These are phyloP conservation scores for Avahi laniger DNA, from an alignment of 2,797 vertebrate genomes.

Conservation along the genomic window DNA sequence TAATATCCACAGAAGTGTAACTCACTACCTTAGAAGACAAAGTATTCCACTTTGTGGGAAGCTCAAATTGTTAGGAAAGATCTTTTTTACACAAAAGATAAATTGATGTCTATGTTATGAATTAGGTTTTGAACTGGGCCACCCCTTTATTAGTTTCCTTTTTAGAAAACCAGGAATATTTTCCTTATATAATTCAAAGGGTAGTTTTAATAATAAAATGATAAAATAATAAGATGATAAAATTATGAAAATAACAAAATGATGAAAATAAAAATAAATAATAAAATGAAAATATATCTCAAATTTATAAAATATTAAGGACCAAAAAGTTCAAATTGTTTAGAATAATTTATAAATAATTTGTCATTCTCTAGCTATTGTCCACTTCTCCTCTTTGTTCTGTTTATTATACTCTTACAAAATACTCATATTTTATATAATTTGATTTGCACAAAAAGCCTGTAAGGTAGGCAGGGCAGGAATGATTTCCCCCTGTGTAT, in stretches of 20 bases:
- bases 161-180: slow-evolving; percentile 28
- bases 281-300: background rate
- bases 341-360: slow-evolving; percentile 2
- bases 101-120: background rate
- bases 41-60: slow-evolving; percentile 24
- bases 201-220: slow-evolving; percentile 3
- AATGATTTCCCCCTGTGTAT: background rate
- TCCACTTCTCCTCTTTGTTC: background rate
- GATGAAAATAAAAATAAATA: background rate
- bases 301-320: background rate
- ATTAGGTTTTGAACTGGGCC: slow-evolving; percentile 1
- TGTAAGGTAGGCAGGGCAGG: background rate
- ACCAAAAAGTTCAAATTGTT: background rate
- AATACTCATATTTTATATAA: background rate
- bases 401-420: background rate
- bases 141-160: background rate
- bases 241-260: background rate
- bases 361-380: background rate
- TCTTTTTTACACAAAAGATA: background rate
- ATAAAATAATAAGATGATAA: background rate
- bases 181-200: background rate
- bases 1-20: background rate
- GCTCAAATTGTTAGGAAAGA: slow-evolving; percentile 43
- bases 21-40: slow-evolving; percentile 3
- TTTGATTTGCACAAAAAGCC: background rate